Conservation (phyloP, 2,888 invertebrate genomes). For the Aproaerema taeniolella region DNA sequence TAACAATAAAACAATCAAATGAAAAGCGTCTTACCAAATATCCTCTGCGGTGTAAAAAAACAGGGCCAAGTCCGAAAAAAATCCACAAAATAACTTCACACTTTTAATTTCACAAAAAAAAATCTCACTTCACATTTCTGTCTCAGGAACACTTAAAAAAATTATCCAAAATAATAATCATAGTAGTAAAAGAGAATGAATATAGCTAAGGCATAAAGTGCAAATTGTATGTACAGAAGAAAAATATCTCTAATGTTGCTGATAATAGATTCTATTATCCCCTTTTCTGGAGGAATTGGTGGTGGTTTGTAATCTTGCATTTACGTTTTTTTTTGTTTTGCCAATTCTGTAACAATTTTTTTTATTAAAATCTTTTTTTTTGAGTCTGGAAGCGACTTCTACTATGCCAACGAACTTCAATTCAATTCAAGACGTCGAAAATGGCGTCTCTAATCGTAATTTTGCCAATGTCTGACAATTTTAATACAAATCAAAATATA, state of each 20-base stretch:
- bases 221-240: constrained; percentile 57
- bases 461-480: too few species aligned
- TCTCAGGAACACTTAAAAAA: constrained; percentile 25
- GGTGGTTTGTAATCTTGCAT: constrained; percentile 34
- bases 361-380: neutral
- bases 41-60: constrained; percentile 13
- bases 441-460: too few species aligned
- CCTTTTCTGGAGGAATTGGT: constrained; percentile 25
- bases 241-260: constrained; percentile 52
- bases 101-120: constrained; percentile 1
- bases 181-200: constrained; percentile 61
- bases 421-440: too few species aligned
- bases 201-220: constrained; percentile 53
- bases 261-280: constrained; percentile 32
- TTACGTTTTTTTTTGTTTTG: constrained; percentile 23
- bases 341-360: constrained; percentile 36
- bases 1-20: too few species aligned
- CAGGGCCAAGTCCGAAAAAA: constrained; percentile 4
- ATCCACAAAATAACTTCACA: constrained; percentile 20
- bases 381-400: too few species aligned
- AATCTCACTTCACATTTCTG: constrained; percentile 50
- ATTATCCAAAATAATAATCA: constrained; percentile 58
- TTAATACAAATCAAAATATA: too few species aligned
- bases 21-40: constrained; percentile 23
- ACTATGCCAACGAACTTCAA: too few species aligned